phyloP scores from a whole-genome alignment of 2,888 invertebrate genomes.

The Platynereis dumerilii region DNA sequence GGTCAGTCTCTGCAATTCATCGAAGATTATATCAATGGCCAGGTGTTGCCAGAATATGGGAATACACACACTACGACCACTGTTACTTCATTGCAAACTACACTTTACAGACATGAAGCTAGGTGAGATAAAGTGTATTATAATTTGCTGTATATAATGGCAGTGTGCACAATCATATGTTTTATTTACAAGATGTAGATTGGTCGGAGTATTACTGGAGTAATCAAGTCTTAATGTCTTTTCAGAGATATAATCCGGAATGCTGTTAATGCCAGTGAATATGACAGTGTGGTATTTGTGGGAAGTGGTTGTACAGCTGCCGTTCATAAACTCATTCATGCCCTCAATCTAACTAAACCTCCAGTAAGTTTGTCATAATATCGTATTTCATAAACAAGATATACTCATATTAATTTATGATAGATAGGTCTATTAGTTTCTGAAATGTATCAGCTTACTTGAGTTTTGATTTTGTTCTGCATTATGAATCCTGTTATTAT shows the following conservation, averaged over 20 bases:
- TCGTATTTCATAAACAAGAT: background rate
- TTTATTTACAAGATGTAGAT: background rate
- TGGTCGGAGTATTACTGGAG: background rate
- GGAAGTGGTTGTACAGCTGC: constrained; percentile 79
- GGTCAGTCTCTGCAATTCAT: constrained; percentile 80
- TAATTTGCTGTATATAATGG: too few relatives aligned
- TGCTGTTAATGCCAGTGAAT: constrained; percentile 79
- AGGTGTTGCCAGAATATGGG: constrained; percentile 78
- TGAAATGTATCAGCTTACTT: too few relatives aligned
- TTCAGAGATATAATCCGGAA: constrained; percentile 80
- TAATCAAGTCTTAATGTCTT: background rate
- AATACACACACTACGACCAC: constrained; percentile 83
- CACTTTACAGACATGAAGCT: constrained; percentile 78
- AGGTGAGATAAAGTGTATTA: constrained; percentile 43
- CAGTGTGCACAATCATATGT: background rate
- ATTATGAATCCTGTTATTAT: too few relatives aligned
- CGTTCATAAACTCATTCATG: constrained; percentile 77
- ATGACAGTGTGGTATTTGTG: constrained; percentile 79
- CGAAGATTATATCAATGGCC: constrained; percentile 80
- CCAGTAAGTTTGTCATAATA: constrained; percentile 47
- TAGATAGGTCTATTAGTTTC: too few relatives aligned
- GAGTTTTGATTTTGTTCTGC: too few relatives aligned
- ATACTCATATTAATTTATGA: too few relatives aligned
- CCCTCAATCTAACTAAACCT: constrained; percentile 69
- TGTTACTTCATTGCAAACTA: constrained; percentile 85